Conservation (phyloP, 2,113 vertebrate genomes). For the Cynocephalus volans region DNA sequence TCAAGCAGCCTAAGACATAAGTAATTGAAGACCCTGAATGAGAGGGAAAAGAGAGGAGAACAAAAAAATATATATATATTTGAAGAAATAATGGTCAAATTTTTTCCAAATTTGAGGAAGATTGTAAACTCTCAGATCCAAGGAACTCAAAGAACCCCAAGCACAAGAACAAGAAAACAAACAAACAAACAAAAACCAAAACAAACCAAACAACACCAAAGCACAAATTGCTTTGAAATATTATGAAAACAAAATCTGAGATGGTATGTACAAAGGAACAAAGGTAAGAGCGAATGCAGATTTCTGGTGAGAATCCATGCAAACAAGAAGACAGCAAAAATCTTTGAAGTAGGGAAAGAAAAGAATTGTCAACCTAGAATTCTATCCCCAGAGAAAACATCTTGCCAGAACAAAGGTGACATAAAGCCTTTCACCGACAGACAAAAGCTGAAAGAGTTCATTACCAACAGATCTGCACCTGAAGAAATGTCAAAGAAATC, state of each 20-base stretch:
- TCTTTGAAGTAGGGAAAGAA: not conserved
- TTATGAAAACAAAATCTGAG: too few species aligned
- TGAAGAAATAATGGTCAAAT: not conserved
- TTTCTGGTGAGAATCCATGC: not conserved
- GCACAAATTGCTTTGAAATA: not conserved
- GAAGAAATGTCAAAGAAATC: not conserved
- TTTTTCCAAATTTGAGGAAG: not conserved
- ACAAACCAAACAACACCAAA: not conserved
- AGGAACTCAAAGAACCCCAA: not conserved
- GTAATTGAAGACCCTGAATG: not conserved
- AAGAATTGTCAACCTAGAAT: not conserved
- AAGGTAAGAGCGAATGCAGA: not conserved
- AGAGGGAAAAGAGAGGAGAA: rapidly evolving
- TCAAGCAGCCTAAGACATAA: not conserved
- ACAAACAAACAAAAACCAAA: too few species aligned
- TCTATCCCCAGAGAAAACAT: not conserved
- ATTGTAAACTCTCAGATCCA: not conserved
- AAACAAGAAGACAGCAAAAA: not conserved
- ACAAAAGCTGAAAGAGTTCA: not conserved
- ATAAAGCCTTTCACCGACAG: not conserved
- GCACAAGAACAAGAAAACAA: not conserved
- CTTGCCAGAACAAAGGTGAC: not conserved
- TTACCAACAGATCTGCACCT: not conserved
- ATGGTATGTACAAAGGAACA: not conserved
- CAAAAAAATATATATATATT: not conserved